Evolutionary conservation across 1,140 invertebrate species (phyloP), one percentile per base, ranked within the genome.

Genomic region (Pseudomyrmex flavicornis): DNA sequence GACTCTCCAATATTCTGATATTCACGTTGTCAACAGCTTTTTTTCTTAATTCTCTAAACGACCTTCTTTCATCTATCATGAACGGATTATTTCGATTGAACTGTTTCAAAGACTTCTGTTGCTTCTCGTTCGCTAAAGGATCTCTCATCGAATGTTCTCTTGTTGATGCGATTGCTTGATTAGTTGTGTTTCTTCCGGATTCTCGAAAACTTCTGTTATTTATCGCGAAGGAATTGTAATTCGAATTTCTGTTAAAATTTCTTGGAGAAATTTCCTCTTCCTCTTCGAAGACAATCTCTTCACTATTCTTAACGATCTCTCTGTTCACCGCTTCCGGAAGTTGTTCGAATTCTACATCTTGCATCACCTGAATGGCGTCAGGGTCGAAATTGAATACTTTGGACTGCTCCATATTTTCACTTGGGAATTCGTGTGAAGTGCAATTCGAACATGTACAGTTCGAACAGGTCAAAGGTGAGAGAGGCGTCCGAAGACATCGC

Each of bases 241-340:
- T 61, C 9, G 10, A 10, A 61, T 22, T 26, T 26, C 58, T 61
- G 12, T 61, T 61, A 26, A 61, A 20, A 12, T 26, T 4, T 61
- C 1, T 61, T 4, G 20, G 3, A 22, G 20, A 59, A 17, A 15
- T 1, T 59, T 17, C 3, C 15, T 73, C 26, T 15, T 59, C 1
- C 46, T 92, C 87, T 9, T 92, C 91, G 76, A 85, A 92, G 13
- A 91, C 75, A 17, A 92, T 91, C 62, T 92, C 91, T 0, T 88
- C 70, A 26, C 91, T 91, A 74, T 92, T 92, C 50, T 91, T 90
- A 35, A 92, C 13, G 20, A 92, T 92, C 20, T 92, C 91, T 2
- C 70, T 86, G 62, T 91, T 92, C 20, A 92, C 90, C 0, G 90
- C 82, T 58, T 92, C 91, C 0, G 91, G 90, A 10, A 92, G 20